These are phyloP conservation scores for Petrocephalus zakoni DNA, from an alignment of 2,113 vertebrate genomes.

Conservation along the genomic window DNA sequence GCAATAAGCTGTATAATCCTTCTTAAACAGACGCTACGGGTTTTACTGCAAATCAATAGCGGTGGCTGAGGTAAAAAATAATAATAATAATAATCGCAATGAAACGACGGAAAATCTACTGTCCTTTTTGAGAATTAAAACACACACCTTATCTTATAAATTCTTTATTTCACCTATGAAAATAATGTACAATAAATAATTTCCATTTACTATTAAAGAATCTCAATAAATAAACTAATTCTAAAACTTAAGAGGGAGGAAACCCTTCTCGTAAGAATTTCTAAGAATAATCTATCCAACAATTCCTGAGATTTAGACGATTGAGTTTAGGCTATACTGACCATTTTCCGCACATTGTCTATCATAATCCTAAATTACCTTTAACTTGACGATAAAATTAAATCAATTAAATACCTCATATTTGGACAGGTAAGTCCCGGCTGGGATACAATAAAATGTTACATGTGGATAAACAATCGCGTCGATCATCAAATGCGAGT, in stretches of 20 bases:
- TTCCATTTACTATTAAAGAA: constrained; percentile 91
- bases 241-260: constrained; percentile 73
- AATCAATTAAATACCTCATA: constrained; percentile 61
- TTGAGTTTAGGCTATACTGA: constrained; percentile 59
- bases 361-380: constrained; percentile 25
- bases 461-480: background rate
- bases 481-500: background rate
- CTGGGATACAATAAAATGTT: constrained; percentile 32
- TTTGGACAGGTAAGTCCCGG: constrained; percentile 49
- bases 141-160: constrained; percentile 46
- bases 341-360: constrained; percentile 37
- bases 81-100: background rate
- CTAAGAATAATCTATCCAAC: constrained; percentile 62
- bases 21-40: background rate
- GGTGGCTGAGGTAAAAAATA: background rate
- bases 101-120: background rate
- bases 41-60: background rate
- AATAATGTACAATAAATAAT: constrained; percentile 99
- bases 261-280: constrained; percentile 51
- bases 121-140: constrained; percentile 36
- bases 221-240: constrained; percentile 96
- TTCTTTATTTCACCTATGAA: constrained; percentile 83
- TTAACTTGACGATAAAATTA: constrained; percentile 20
- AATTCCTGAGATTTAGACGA: constrained; percentile 73
- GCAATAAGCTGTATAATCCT: background rate